Evolutionary conservation across 2,888 invertebrate species (phyloP), one percentile per base, ranked within the genome.

Genomic region (Cloeon dipterum): DNA sequence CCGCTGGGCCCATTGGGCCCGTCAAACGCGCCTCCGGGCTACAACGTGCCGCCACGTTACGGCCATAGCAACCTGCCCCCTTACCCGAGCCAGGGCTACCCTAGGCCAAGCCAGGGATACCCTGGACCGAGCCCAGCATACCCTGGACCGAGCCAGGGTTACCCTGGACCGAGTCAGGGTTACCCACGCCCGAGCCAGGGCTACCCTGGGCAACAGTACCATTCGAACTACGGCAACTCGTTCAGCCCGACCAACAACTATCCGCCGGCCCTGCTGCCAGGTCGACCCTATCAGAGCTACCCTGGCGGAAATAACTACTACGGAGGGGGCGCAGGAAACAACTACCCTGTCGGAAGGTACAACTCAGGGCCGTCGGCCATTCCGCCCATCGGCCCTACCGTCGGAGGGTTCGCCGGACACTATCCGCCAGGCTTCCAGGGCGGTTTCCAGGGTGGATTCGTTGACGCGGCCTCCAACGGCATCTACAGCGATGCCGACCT

Each of bases 1-100:
- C 44, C 45, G 20, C 44, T 43, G 10, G 43, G 41, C 20, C 43
- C 11, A 41, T 41, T 13, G 5, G 16, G 5, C 33, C 42, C 43
- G 18, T 40, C 39, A 17, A 36, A 43, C 34, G 44, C 46, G 29
- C 46, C 47, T 10, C 44, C 18, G 5, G 16, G 20, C 17, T 20
- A 23, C 20, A 17, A 17, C 5, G 35, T 32, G 14, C 21, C 33
- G 10, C 36, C 40, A 14, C 35, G 39, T 3, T 20, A 32, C 5
- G 34, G 38, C 5, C 38, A 34, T n/a, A 23, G 32, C 26, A 32
- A 21, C 11, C 16, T 32, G 8, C 38, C 38, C 8, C 20, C 33
- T 2, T 36, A 36, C 14, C 32, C 36, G 17, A 17, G 20, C 16
- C 21, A 20, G 3, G 23, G 25, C 17, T 26, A 26, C 19, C 11